Percentiles rank a stretch among this genome's conserved stretches.
phyloP scores from a whole-genome alignment of 2,113 vertebrate species.

The Echinops telfairi region DNA sequence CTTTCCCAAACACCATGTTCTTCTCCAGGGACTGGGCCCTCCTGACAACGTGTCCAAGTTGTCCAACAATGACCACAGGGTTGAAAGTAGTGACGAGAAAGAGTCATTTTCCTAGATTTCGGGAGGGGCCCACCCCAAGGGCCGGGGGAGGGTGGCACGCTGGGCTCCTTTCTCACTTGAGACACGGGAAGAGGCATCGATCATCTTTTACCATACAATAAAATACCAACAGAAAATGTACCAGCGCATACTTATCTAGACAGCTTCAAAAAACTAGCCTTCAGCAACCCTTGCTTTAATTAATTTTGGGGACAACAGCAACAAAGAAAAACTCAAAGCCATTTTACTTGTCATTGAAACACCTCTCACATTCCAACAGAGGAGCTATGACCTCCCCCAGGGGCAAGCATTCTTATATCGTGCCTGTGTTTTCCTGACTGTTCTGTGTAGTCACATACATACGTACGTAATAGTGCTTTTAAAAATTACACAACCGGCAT shows the following conservation, averaged over 20 bases:
- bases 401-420: not conserved
- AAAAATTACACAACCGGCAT: constrained; percentile 20
- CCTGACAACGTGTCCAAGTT: too few species aligned
- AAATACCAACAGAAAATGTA: constrained; percentile 25
- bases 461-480: not conserved
- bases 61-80: not conserved
- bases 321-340: not conserved
- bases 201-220: not conserved
- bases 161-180: not conserved
- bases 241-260: not conserved
- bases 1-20: too few species aligned
- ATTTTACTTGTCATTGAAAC: constrained; percentile 19
- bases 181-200: constrained; percentile 5
- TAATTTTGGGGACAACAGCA: not conserved
- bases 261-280: not conserved
- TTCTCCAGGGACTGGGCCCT: too few species aligned
- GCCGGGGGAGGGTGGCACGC: not conserved
- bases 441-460: not conserved
- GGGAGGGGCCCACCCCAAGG: not conserved
- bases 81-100: constrained; percentile 33
- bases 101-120: not conserved
- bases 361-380: not conserved
- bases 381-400: not conserved
- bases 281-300: constrained; percentile 31
- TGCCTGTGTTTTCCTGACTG: not conserved